A percentile compares a stretch with the other conserved stretches of the same genome.
Evolutionary conservation across 2,888 invertebrate genomes (phyloP).

Genomic region (Mimachlamys varia): DNA sequence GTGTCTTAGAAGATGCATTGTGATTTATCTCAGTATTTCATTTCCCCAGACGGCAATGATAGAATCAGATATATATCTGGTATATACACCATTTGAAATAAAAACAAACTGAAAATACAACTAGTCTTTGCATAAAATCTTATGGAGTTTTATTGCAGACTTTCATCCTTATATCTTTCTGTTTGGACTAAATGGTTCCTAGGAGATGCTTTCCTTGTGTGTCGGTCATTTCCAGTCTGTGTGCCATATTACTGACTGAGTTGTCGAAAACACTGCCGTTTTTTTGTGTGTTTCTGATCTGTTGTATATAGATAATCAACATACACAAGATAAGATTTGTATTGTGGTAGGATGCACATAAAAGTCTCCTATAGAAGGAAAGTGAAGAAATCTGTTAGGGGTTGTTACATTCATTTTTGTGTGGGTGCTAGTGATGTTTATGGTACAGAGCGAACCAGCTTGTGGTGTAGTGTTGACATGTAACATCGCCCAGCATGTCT

Average conservation of each 20-base stretch:
- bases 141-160: neutral
- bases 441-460: neutral
- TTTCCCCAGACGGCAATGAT: neutral
- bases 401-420: neutral
- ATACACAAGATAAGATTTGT: no score
- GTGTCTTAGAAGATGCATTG: neutral
- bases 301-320: no score
- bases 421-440: neutral
- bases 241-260: neutral
- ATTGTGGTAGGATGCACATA: no score
- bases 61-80: neutral
- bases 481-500: slow-evolving; percentile 20
- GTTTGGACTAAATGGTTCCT: no score
- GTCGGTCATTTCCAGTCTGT: neutral
- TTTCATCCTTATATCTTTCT: neutral
- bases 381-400: neutral
- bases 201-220: no score
- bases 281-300: neutral
- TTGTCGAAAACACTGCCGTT: neutral
- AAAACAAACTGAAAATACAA: neutral
- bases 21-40: neutral
- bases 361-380: neutral
- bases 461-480: neutral
- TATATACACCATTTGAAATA: neutral
- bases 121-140: neutral